Conservation (phyloP, 2,797 vertebrate genomes). For the Telmatherina bonti region DNA sequence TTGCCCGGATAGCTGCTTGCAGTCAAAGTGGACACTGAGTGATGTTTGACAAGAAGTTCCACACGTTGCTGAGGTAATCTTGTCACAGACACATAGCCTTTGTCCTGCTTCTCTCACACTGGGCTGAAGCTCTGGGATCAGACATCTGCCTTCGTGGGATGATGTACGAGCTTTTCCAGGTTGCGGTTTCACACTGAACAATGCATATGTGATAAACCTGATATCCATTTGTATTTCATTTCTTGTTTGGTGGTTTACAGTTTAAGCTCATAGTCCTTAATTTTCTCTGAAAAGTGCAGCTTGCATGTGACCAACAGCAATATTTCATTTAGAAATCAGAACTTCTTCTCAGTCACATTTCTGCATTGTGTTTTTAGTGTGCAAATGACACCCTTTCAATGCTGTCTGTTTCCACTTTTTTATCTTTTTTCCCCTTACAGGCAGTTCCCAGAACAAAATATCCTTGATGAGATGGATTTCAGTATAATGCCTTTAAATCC, state of each 20-base stretch:
- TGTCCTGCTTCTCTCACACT: neutral
- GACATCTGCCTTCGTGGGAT: neutral
- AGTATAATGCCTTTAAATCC: neutral
- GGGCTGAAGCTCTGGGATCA: neutral
- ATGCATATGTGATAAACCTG: neutral
- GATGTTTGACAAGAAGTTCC: neutral
- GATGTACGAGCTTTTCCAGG: neutral
- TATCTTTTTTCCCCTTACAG: neutral
- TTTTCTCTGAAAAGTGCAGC: too few relatives aligned
- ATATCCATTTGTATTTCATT: too few relatives aligned
- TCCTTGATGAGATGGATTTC: neutral
- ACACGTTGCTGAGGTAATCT: neutral
- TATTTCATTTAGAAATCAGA: neutral
- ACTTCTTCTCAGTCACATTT: neutral
- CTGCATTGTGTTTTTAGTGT: neutral
- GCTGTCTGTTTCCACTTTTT: neutral
- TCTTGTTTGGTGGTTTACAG: too few relatives aligned
- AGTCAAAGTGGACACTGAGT: too few relatives aligned
- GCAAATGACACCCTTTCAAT: neutral
- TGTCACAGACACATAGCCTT: neutral
- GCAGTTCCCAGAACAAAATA: neutral
- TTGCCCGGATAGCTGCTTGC: neutral
- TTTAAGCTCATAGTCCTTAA: neutral
- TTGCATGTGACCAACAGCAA: neutral
- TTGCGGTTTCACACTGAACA: neutral